Evolutionary conservation across 2,888 invertebrate genomes (phyloP).

Genomic region (Ochlodes sylvanus): DNA sequence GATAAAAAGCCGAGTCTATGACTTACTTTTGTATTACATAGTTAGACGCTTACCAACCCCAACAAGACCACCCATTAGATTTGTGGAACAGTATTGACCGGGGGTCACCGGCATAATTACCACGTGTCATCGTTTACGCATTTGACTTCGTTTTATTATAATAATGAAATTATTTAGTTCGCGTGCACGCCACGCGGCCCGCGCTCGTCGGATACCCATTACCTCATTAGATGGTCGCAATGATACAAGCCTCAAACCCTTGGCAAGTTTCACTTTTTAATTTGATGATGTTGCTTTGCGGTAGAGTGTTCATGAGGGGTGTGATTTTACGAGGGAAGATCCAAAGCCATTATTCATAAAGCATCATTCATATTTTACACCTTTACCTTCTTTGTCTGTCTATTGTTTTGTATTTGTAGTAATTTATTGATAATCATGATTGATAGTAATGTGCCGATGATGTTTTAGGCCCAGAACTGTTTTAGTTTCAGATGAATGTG

Average conservation of each 20-base stretch:
- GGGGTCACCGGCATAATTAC: constrained; percentile 57
- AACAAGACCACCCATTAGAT: constrained; percentile 5
- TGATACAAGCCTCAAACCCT: constrained; percentile 55
- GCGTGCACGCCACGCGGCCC: constrained; percentile 66
- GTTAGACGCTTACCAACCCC: neutral
- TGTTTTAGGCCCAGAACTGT: too few species aligned
- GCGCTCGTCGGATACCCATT: constrained; percentile 62
- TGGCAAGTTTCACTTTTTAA: constrained; percentile 77
- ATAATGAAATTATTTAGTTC: constrained; percentile 79
- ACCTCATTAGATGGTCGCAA: constrained; percentile 76
- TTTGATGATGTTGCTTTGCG: constrained; percentile 68
- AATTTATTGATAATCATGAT: neutral
- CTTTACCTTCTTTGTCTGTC: neutral
- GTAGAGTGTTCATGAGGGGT: constrained; percentile 58
- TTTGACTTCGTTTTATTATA: constrained; percentile 80
- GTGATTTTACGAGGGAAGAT: constrained; percentile 61
- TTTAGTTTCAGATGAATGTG: too few species aligned
- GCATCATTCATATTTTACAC: constrained; percentile 18
- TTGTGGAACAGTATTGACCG: constrained; percentile 44
- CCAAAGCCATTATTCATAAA: constrained; percentile 36
- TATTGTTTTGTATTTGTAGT: neutral
- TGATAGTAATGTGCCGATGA: neutral
- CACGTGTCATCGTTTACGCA: constrained; percentile 77
- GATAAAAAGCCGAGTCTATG: too few species aligned
- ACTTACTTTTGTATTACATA: neutral